phyloP scores from a whole-genome alignment of 1,140 invertebrate species.

The Phortica variegata region DNA sequence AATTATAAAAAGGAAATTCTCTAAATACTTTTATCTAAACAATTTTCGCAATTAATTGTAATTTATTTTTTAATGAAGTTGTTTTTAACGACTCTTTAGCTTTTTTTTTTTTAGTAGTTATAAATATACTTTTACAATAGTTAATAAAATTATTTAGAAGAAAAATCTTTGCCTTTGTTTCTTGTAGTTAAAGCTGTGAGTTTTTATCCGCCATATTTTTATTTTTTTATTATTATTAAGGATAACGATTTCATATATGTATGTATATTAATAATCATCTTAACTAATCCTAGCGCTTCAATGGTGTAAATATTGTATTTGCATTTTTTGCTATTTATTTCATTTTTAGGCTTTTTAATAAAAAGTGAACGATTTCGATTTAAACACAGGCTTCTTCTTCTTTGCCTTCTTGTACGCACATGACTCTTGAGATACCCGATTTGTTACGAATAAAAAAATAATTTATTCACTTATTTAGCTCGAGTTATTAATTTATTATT shows the following conservation, averaged over 20 bases:
- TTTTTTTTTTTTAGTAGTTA: constrained; percentile 35
- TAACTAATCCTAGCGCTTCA: constrained; percentile 33
- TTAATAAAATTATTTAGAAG: constrained; percentile 54
- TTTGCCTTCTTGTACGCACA: constrained; percentile 17
- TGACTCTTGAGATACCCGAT: constrained; percentile 23
- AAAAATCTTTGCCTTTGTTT: constrained; percentile 53
- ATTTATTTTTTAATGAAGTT: constrained; percentile 21
- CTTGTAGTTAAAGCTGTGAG: constrained; percentile 53
- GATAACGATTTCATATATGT: constrained; percentile 35
- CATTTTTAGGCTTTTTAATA: too few relatives aligned
- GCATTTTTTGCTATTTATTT: constrained; percentile 27
- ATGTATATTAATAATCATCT: constrained; percentile 25
- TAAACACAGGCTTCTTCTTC: constrained; percentile 12
- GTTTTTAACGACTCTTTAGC: constrained; percentile 46
- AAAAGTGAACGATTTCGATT: too few relatives aligned
- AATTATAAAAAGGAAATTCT: constrained; percentile 48
- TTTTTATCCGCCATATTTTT: constrained; percentile 46
- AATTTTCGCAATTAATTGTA: too few relatives aligned
- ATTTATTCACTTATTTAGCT: too few relatives aligned
- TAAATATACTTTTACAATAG: constrained; percentile 44
- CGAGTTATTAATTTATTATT: too few relatives aligned
- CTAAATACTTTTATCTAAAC: constrained; percentile 49
- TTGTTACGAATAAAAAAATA: constrained; percentile 52
- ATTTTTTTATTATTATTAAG: constrained; percentile 51
- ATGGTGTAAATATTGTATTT: constrained; percentile 33